A percentile compares a stretch with the other conserved stretches of the same genome.
phyloP scores from a whole-genome alignment of 2,797 vertebrate species.

The Furcifer pardalis region DNA sequence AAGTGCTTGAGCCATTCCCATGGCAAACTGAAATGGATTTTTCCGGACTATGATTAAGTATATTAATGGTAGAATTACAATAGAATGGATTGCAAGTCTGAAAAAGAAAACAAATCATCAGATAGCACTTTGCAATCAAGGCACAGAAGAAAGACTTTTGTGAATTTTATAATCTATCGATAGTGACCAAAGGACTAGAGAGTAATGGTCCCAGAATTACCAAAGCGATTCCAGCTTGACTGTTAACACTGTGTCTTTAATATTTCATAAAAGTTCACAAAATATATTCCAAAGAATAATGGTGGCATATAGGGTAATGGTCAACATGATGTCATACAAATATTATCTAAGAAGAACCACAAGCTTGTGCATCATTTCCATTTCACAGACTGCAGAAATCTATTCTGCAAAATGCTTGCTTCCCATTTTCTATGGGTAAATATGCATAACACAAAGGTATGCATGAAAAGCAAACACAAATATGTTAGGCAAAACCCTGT shows the following conservation, averaged over 20 bases:
- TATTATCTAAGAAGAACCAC: too few species aligned
- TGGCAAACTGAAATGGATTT: slow-evolving; percentile 90
- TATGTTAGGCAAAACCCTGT: too few species aligned
- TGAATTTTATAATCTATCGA: not conserved
- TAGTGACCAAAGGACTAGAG: not conserved
- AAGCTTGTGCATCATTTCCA: too few species aligned
- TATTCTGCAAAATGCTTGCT: too few species aligned
- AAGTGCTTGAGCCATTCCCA: slow-evolving; percentile 96
- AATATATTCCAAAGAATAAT: too few species aligned
- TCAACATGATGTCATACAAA: too few species aligned
- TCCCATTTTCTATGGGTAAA: too few species aligned
- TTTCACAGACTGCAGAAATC: too few species aligned
- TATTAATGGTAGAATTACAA: slow-evolving; percentile 88
- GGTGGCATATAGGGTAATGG: too few species aligned
- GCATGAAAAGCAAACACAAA: too few species aligned
- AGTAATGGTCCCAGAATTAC: not conserved
- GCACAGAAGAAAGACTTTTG: not conserved
- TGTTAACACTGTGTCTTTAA: not conserved
- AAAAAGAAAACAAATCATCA: slow-evolving; percentile 45
- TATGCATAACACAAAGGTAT: too few species aligned
- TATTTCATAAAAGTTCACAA: not conserved
- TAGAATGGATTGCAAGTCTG: slow-evolving; percentile 92
- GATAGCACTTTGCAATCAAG: not conserved
- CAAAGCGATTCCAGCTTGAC: not conserved
- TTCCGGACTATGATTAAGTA: slow-evolving; percentile 92